Percentiles rank a stretch among this genome's conserved stretches.
Conservation (phyloP, 2,888 invertebrate species). For the Athrips mouffetella region DNA sequence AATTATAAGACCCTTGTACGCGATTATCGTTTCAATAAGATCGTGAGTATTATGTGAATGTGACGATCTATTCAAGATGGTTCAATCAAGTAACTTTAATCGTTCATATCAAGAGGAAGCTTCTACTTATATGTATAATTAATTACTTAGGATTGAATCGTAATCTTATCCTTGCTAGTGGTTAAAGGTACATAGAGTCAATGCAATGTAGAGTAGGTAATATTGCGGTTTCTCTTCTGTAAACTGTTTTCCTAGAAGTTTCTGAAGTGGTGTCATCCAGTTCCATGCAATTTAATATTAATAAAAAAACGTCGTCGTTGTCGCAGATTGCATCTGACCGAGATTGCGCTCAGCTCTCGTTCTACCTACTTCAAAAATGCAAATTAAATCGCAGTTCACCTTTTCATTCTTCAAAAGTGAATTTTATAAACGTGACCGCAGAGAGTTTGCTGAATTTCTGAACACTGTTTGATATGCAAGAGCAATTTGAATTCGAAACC, state of each 20-base stretch:
- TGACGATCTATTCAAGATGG: too few species aligned
- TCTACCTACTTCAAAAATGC: background rate
- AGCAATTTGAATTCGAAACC: slow-evolving; percentile 3
- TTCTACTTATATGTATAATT: too few species aligned
- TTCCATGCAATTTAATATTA: slow-evolving; percentile 4
- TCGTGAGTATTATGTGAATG: too few species aligned
- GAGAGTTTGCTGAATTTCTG: background rate
- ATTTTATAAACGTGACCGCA: slow-evolving; percentile 9
- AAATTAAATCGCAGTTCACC: background rate
- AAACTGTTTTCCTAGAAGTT: slow-evolving; percentile 5
- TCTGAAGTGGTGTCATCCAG: background rate
- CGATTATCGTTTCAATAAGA: too few species aligned
- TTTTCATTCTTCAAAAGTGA: slow-evolving; percentile 1
- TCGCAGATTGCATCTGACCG: slow-evolving; percentile 4
- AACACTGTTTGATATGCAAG: slow-evolving; percentile 2
- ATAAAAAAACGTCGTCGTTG: background rate
- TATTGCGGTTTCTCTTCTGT: too few species aligned
- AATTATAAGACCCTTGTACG: too few species aligned
- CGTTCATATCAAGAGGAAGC: too few species aligned
- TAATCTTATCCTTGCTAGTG: too few species aligned
- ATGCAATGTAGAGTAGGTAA: too few species aligned
- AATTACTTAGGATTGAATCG: too few species aligned
- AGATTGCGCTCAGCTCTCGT: background rate
- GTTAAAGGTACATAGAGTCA: too few species aligned
- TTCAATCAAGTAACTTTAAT: too few species aligned